A percentile compares a stretch with the other conserved stretches of the same genome.
These are phyloP conservation scores for Lanius ludovicianus DNA, from an alignment of 2,113 vertebrate genomes.

Conservation along the genomic window DNA sequence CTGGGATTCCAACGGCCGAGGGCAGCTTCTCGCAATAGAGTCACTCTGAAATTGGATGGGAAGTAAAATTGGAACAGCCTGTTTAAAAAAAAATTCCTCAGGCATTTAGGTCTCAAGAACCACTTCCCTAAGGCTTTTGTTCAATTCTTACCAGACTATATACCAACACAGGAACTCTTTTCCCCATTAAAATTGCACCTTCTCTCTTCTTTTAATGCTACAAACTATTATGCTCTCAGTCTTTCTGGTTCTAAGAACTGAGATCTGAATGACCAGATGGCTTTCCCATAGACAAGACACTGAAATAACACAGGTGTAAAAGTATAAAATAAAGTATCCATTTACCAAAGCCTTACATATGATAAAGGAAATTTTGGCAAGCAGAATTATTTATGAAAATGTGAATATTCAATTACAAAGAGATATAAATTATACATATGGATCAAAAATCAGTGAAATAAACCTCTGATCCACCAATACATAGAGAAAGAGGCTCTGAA, in stretches of 20 bases:
- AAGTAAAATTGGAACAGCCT: not conserved
- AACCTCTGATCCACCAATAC: not conserved
- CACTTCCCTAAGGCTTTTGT: not conserved
- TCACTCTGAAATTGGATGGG: not conserved
- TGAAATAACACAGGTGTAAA: not conserved
- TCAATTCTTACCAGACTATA: not conserved
- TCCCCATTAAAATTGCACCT: not conserved
- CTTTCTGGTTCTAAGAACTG: not conserved
- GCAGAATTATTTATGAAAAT: not conserved
- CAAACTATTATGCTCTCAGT: not conserved
- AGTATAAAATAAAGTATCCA: not conserved
- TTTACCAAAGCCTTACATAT: not conserved
- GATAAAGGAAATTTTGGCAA: not conserved
- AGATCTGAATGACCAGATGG: not conserved
- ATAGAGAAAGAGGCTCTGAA: not conserved
- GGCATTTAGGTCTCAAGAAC: not conserved
- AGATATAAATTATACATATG: not conserved
- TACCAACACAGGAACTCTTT: not conserved
- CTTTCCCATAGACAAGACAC: not conserved
- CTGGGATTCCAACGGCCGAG: rapidly evolving
- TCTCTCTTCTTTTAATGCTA: not conserved
- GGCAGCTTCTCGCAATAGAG: rapidly evolving
- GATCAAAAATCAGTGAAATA: not conserved
- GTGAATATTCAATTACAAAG: not conserved
- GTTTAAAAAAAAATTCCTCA: not conserved